phyloP scores from a whole-genome alignment of 2,797 vertebrate genomes.

The Lithobates pipiens region DNA sequence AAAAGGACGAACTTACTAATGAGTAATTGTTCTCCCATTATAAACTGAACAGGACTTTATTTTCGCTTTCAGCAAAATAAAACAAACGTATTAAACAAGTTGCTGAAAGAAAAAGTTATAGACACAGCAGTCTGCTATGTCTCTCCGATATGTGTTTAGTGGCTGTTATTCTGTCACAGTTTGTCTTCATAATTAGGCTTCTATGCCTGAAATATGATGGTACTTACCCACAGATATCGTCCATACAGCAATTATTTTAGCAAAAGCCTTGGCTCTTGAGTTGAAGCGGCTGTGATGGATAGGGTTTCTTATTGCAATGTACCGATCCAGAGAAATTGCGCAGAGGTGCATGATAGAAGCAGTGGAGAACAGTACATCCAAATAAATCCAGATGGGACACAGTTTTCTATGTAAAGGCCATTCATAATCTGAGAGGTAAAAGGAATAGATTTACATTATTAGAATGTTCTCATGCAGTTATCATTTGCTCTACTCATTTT shows the following conservation, averaged over 20 bases:
- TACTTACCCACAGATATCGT: slow-evolving; percentile 92
- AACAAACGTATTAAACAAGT: background rate
- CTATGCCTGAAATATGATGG: slow-evolving; percentile 47
- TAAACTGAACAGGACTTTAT: background rate
- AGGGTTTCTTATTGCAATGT: slow-evolving; percentile 92
- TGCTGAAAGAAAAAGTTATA: slow-evolving; percentile 3
- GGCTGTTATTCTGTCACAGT: slow-evolving; percentile 36
- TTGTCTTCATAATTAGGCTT: slow-evolving; percentile 50
- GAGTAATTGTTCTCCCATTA: background rate
- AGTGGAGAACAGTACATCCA: slow-evolving; percentile 95
- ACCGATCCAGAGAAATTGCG: slow-evolving; percentile 95
- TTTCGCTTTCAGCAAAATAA: background rate
- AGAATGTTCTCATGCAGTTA: background rate
- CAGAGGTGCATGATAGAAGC: slow-evolving; percentile 98
- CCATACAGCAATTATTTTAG: slow-evolving; percentile 96
- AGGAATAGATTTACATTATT: slow-evolving; percentile 7
- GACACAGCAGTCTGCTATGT: background rate
- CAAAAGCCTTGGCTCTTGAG: slow-evolving; percentile 90
- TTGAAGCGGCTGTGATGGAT: slow-evolving; percentile 95
- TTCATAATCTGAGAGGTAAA: slow-evolving; percentile 79
- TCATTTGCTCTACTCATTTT: background rate
- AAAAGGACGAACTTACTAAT: background rate
- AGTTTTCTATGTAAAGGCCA: slow-evolving; percentile 91
- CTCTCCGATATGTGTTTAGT: background rate
- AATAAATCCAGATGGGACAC: slow-evolving; percentile 94